Evolutionary conservation across 2,113 vertebrate species (phyloP), one percentile per base, ranked within the genome.

Genomic region (Aythya baeri): DNA sequence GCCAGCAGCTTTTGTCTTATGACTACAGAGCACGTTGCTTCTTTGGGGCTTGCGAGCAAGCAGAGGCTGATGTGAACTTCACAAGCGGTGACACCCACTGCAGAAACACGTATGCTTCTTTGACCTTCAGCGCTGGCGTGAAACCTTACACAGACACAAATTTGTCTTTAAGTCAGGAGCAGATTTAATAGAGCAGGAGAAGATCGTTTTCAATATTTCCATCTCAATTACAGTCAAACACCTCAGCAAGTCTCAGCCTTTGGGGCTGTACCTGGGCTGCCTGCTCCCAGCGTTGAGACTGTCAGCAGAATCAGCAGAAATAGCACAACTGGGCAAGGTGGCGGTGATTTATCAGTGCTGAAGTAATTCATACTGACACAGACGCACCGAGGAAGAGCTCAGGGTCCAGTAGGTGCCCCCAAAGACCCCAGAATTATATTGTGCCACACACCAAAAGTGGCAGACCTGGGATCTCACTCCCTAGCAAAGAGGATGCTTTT

Each of bases 171-270:
- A 96, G 78, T 68, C 87, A 68, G 85, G 31, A 83, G 78, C 43
- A 72, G 82, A 52, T 88, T 93, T 92, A 89, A 80, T 36, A 94
- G 84, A 80, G 77, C 58, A 50, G 83, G 76, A 91, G 78, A 88
- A 93, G 66, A 88, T 55, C 0, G 1, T 88, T 95, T 96, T 71
- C 96, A 88, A 3, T 86, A 95, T 96, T 96, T 96, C 87, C 89
- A 77, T 94, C 95, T 95, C 95, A 96, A 89, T 96, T 95, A 94
- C 0, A 96, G 81, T 88, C 94, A 95, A 97, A 89, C 83, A 70
- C 81, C 87, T 91, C 15, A 0, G 82, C 6, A 54, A 96, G 73
- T 4, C 88, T 82, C 92, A 96, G 95, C 88, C 94, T 93, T 93
- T 92, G 84, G 91, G 93, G 88, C 80, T 79, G 70, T 87, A 67